Evolutionary conservation across 2,113 vertebrate species (phyloP), one percentile per base, ranked within the genome.

Genomic region (Phrynosoma blainvillii): DNA sequence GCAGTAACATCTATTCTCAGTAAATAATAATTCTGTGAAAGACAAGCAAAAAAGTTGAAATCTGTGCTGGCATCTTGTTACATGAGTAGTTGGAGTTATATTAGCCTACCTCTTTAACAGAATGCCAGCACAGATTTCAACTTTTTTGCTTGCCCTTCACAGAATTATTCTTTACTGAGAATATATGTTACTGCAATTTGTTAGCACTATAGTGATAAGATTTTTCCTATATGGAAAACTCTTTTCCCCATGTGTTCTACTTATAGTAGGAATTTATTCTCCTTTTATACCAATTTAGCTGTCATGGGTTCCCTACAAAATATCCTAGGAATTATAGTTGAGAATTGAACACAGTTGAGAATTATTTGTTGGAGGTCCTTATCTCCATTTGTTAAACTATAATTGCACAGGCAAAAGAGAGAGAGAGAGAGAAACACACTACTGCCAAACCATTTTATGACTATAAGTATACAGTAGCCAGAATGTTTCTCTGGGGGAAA

Each of bases 11-110:
- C 42, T 68, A 86, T 75, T 82, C 82, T 82, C 79, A 77, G 32
- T n/a, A 47, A 82, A 75, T 56, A 75, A 66, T 32, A 36, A 66
- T 66, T 20, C 40, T 76, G 71, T 82, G 86, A 87, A 87, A 40
- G 52, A 73, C 21, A 82, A 56, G 30, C 32, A 56, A 66, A 70
- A 56, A 10, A 84, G 6, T 3, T 79, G 21, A n/a, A 80, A 6
- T 56, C 54, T 56, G 54, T 56, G 54, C 12, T 56, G 54, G 54
- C 54, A 56, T 7, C 54, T 12, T 56, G 54, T 12, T 56, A 9
- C 2, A 3, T 36, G 36, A 3, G 7, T 9, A 56, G 54, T 56
- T 56, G 54, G 2, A 56, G 7, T 56, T 56, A 56, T 56, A 12
- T 12, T 56, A 56, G 7, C 54, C 54, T 12, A 56, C 7, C 54